Base-by-base conservation (phyloP, 2,113 vertebrate genomes). In the Arenaria interpres region DNA sequence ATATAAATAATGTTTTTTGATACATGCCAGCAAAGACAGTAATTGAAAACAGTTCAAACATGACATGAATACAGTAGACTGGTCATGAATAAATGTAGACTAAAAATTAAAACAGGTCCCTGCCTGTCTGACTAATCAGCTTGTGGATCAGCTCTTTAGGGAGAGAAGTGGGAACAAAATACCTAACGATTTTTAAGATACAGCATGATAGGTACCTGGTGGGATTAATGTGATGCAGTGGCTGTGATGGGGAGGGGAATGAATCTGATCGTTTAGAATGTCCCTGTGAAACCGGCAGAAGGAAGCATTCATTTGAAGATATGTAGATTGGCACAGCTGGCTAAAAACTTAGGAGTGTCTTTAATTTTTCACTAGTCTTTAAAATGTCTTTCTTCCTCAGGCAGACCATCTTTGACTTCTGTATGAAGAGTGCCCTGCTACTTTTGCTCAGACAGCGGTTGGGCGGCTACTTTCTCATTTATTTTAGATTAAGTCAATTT, bases 401-500 rank as follows among this genome's bases (percentile, higher is more conserved):
- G 43, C 64, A 71, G 53, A 87, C 37, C 23, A n/a, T 75, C 81
- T 76, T 93, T 83, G 54, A 83, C 33, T 94, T 83, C 63, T 51
- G 19, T 73, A 45, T 89, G 68, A 84, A 27, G 90, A 88, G 39
- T 79, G 30, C 64, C 76, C 35, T 46, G 63, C 54, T 92, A 27
- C 89, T 84, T 25, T 37, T 89, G 71, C 48, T 80, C 72, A 89
- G 51, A 35, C 66, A 71, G 41, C 79, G 68, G 24, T 73, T 84
- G 64, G 27, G 5, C 73, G 77, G 68, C 87, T 77, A 35, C 27
- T 72, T 12, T 71, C 60, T 86, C 45, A 75, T 77, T 93, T 95
- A 76, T 67, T 97, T 84, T 84, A 84, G 67, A 71, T 91, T 88
- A 95, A 89, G 72, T 73, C 19, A 75, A 18, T 79, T 96, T 89